phyloP scores from a whole-genome alignment of 2,888 invertebrate genomes.

The Lobophora halterata region DNA sequence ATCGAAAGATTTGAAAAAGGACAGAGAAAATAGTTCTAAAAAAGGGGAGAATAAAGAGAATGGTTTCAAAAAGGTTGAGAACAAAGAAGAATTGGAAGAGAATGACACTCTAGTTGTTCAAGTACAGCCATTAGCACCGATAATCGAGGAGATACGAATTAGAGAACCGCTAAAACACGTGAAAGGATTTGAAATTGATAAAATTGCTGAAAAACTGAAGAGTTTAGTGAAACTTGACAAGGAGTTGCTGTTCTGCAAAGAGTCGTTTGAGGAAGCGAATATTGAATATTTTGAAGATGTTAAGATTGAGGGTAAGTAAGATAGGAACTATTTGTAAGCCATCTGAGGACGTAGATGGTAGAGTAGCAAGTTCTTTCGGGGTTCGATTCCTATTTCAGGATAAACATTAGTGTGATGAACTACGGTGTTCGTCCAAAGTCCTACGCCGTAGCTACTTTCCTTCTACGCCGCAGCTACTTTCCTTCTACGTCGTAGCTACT shows the following conservation, averaged over 20 bases:
- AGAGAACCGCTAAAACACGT: slow-evolving; percentile 53
- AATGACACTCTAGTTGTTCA: slow-evolving; percentile 21
- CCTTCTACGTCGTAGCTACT: too few species aligned
- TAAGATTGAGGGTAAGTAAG: slow-evolving; percentile 39
- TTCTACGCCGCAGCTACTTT: too few species aligned
- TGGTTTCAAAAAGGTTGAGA: slow-evolving; percentile 19
- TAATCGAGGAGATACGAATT: slow-evolving; percentile 64
- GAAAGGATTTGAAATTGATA: slow-evolving; percentile 64
- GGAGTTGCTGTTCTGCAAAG: slow-evolving; percentile 60
- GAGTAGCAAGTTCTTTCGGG: too few species aligned
- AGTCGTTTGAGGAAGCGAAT: slow-evolving; percentile 53
- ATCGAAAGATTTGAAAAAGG: slow-evolving; percentile 1
- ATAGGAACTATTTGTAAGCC: too few species aligned
- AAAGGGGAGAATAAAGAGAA: background rate
- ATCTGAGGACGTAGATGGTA: too few species aligned
- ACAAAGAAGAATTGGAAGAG: background rate
- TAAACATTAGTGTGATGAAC: too few species aligned
- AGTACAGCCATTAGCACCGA: slow-evolving; percentile 64
- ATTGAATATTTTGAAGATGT: slow-evolving; percentile 30
- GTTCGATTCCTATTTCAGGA: too few species aligned
- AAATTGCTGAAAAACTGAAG: slow-evolving; percentile 71
- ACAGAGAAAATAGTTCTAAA: background rate
- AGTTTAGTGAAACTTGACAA: slow-evolving; percentile 57
- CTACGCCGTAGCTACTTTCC: too few species aligned
- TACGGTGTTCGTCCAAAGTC: too few species aligned